Percentiles rank a stretch among this genome's conserved stretches.
Conservation (phyloP, 2,888 invertebrate genomes). For the Apodemia duryi region DNA sequence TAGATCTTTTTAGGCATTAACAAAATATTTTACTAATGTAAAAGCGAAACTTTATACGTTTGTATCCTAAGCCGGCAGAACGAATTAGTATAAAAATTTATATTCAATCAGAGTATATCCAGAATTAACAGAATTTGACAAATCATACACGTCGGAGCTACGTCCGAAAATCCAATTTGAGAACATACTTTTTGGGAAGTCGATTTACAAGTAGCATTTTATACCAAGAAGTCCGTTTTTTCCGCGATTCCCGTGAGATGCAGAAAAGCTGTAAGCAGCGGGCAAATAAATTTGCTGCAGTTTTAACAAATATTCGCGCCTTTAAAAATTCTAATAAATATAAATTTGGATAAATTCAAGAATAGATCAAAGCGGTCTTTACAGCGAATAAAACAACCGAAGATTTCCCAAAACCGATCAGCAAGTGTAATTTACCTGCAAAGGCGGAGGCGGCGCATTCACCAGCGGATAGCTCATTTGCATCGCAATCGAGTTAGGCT, state of each 20-base stretch:
- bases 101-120: too few species aligned
- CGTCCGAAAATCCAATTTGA: too few species aligned
- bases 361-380: background rate
- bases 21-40: too few species aligned
- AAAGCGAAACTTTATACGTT: too few species aligned
- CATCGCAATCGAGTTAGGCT: constrained; percentile 81
- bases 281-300: background rate
- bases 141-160: too few species aligned
- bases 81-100: too few species aligned
- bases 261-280: background rate
- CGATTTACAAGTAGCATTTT: background rate
- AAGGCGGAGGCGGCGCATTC: constrained; percentile 72
- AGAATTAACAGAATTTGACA: too few species aligned
- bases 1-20: too few species aligned
- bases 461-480: constrained; percentile 83
- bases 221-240: background rate
- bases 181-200: background rate
- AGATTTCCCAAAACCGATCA: constrained; percentile 16
- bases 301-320: background rate
- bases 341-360: background rate
- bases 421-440: constrained; percentile 53
- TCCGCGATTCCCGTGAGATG: background rate
- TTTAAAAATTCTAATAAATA: background rate
- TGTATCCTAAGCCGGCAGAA: too few species aligned
- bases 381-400: background rate